Evolutionary conservation across 2,888 invertebrate genomes (phyloP), one percentile per base, ranked within the genome.

Genomic region (Phalera bucephala): DNA sequence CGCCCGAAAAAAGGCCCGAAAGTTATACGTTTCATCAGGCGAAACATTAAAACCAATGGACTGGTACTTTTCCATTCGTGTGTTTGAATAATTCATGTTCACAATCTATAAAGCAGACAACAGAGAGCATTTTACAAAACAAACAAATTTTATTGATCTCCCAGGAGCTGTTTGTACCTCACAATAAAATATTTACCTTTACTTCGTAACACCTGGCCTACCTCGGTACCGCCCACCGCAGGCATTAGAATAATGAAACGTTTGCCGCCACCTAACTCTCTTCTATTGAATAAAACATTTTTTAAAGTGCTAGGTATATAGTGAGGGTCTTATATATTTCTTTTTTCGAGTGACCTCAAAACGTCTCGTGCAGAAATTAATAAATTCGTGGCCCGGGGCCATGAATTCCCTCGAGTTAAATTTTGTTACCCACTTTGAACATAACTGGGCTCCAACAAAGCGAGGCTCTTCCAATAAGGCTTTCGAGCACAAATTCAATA

Each of bases 111-210:
- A 80, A 80, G 64, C 83, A 82, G 81, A 80, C 80, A 80, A 77
- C 73, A 66, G 77, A 80, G 81, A 80, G 80, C 80, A 80, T 87
- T 88, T 88, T 84, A 86, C 83, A 85, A 78, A 87, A 85, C 80
- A 89, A 88, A 88, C 87, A 86, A 88, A 88, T 88, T 87, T 88
- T 88, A 89, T 88, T 87, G 89, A 88, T 88, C 89, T 88, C 89
- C 58, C 76, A 77, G 87, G 89, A 81, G 78, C 73, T 83, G 84
- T 89, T 88, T 85, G 82, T 78, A 66, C 80, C 77, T 75, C 73
- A 81, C 81, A 85, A 84, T 88, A 82, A 85, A 88, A 86, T 87
- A 88, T 89, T 89, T 86, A 88, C 86, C 82, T 87, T 83, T 84
- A 83, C 85, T 87, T 77, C 67, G 79, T 76, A 80, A 72, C 83